Base-by-base conservation (phyloP, 2,888 invertebrate species). In the Leptinotarsa haldemani region DNA sequence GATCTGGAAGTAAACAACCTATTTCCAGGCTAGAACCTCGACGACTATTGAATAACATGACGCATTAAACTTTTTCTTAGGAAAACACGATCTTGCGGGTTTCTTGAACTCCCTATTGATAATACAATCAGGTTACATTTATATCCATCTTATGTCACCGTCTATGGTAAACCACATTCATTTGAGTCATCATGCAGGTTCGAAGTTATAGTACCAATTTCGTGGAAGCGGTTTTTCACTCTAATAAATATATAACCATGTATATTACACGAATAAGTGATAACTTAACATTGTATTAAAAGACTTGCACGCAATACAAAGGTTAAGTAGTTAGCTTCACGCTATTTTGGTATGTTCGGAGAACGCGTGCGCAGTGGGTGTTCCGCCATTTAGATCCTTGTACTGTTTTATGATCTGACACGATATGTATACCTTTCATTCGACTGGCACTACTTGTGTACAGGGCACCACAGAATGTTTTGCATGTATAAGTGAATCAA, bases 271-370 rank as follows among this genome's bases (percentile, higher is more conserved):
- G 82, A 84, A 82, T 86, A 86, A 86, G 86, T 86, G 86, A 87
- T 87, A 86, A 87, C 85, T 87, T 87, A 86, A 87, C 86, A 86
- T 86, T 86, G 85, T 85, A 87, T 87, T 87, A 87, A 86, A 84
- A 78, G 80, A 79, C 81, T 77, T 81, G 84, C 86, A 86, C 86
- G 86, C 86, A 83, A 86, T 80, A 78, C 77, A 77, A 79, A 81
- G 83, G 82, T 82, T 86, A 86, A 86, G 86, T 86, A 85, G 86
- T 80, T 78, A 76, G 77, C 77, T 84, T 83, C 84, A 84, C 84
- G 83, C 82, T 81, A 83, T 82, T 83, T 83, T 82, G 78, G 78
- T 80, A 82, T 83, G 81, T 80, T 70, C 70, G 75, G 75, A 76
- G 68, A 75, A 75, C 77, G 77, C 75, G 76, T 72, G 75, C 79